Conservation (phyloP, 2,113 vertebrate species). For the Prinia subflava region DNA sequence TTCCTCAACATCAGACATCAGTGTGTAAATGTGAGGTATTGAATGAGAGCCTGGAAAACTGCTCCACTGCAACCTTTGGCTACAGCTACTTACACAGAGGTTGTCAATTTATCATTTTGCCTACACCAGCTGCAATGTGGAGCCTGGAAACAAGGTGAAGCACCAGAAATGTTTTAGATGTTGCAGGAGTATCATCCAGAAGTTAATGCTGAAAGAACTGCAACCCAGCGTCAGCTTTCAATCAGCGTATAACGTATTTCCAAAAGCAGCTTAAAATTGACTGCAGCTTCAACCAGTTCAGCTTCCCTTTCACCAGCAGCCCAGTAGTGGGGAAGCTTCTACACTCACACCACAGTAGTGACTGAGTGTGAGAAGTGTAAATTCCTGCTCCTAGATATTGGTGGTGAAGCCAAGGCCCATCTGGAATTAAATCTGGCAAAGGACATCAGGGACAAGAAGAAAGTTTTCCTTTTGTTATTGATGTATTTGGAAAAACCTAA, state of each 20-base stretch:
- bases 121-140: not conserved
- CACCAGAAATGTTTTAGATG: not conserved
- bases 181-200: not conserved
- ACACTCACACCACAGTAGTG: not conserved
- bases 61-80: not conserved
- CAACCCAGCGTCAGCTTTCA: not conserved
- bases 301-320: not conserved
- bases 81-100: not conserved
- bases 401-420: not conserved
- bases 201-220: not conserved
- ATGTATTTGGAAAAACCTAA: not conserved
- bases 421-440: not conserved
- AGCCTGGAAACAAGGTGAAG: not conserved
- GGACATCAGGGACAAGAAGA: fast-evolving
- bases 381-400: not conserved
- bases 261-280: not conserved
- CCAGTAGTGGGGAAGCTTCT: not conserved
- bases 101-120: not conserved
- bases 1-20: not conserved
- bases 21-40: not conserved
- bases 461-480: not conserved
- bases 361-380: not conserved
- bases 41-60: not conserved
- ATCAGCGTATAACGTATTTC: not conserved
- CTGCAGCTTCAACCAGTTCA: not conserved